A percentile compares a stretch with the other conserved stretches of the same genome.
phyloP scores from a whole-genome alignment of 2,888 invertebrate species.

The Lissonota sp. region DNA sequence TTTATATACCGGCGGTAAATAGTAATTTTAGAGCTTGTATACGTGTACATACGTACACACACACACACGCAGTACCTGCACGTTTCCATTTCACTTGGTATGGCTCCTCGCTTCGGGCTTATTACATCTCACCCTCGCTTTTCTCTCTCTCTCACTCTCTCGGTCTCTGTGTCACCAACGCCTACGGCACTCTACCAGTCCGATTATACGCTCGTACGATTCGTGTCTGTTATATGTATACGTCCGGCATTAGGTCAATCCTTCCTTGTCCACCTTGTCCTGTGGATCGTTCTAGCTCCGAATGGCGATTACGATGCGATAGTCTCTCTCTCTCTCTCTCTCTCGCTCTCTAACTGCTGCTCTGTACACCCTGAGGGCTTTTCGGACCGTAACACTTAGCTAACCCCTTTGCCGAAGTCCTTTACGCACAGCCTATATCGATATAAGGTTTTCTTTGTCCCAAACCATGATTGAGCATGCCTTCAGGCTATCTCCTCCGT shows the following conservation, averaged over 20 bases:
- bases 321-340: conserved; percentile 14
- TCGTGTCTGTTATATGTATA: conserved; percentile 51
- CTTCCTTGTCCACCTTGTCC: conserved; percentile 44
- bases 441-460: conserved; percentile 50
- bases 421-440: conserved; percentile 49
- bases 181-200: conserved; percentile 20
- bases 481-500: conserved; percentile 26
- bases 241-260: conserved; percentile 41
- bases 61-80: background rate
- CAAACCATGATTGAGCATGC: conserved; percentile 27
- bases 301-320: conserved; percentile 59
- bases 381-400: conserved; percentile 35
- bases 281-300: conserved; percentile 30
- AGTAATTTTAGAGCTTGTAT: background rate
- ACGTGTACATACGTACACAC: background rate
- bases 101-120: conserved; percentile 38
- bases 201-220: conserved; percentile 59
- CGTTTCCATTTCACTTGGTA: conserved; percentile 24
- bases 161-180: conserved; percentile 2
- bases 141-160: background rate
- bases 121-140: conserved; percentile 27
- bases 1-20: background rate
- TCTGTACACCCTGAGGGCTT: conserved; percentile 43
- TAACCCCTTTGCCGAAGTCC: conserved; percentile 51
- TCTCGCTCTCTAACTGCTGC: background rate